Conservation (phyloP, 2,888 invertebrate species). For the Acanthosepion lycidas region DNA sequence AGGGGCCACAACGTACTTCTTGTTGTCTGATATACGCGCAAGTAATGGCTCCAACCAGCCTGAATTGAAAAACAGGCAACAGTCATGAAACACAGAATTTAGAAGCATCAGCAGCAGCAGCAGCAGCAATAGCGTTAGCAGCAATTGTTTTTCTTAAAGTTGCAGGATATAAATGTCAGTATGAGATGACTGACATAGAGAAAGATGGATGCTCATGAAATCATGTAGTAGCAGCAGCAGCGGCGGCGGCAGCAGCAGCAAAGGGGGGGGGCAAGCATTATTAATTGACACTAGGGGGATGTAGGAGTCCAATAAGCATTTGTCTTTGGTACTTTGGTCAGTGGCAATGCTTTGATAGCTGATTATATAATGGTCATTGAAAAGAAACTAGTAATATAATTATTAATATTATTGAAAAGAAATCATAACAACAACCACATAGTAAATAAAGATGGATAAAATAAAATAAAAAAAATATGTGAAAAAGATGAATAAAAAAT, state of each 20-base stretch:
- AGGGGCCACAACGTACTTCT: conserved; percentile 87
- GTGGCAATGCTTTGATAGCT: neutral
- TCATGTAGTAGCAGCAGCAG: neutral
- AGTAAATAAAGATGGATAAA: neutral
- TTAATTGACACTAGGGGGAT: neutral
- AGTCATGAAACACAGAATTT: neutral
- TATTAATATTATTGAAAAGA: neutral
- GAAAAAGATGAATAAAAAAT: neutral
- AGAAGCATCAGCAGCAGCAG: neutral
- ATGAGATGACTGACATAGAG: neutral
- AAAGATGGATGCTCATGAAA: neutral
- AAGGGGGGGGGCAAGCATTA: neutral
- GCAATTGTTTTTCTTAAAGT: neutral
- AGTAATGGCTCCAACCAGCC: conserved; percentile 95
- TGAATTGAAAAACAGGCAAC: conserved; percentile 67
- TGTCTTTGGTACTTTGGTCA: neutral
- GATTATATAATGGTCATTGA: neutral
- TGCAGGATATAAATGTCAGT: neutral
- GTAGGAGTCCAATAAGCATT: neutral
- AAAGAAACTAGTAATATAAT: neutral
- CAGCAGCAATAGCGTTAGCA: neutral
- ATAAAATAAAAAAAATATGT: neutral
- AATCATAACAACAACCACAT: neutral
- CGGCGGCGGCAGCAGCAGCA: neutral
- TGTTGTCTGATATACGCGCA: conserved; percentile 84